Evolutionary conservation across 2,888 invertebrate genomes (phyloP).

Genomic region (Nasonia oneida): DNA sequence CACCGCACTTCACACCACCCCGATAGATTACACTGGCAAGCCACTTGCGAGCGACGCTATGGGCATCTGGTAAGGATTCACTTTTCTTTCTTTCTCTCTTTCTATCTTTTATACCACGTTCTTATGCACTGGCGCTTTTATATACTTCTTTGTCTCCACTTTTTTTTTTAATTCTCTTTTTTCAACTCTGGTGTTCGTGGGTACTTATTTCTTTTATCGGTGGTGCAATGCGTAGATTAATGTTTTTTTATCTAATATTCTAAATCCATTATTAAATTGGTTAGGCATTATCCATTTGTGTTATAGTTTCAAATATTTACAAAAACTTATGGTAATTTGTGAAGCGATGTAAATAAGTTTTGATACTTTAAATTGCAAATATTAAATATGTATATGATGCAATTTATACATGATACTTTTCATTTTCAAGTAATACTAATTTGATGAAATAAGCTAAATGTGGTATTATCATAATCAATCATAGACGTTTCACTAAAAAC

Average conservation of each 20-base stretch:
- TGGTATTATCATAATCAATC: too few species aligned
- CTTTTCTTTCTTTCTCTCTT: conserved; percentile 66
- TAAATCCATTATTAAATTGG: too few species aligned
- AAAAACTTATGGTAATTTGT: too few species aligned
- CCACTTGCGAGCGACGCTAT: conserved; percentile 75
- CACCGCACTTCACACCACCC: conserved; percentile 78
- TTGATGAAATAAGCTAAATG: too few species aligned
- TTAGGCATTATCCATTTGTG: too few species aligned
- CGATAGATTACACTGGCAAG: conserved; percentile 77
- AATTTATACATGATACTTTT: not conserved
- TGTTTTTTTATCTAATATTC: not conserved
- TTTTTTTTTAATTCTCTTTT: not conserved
- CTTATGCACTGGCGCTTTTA: conserved; percentile 63
- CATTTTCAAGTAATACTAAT: not conserved
- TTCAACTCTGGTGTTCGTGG: not conserved
- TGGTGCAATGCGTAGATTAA: not conserved
- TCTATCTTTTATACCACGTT: conserved; percentile 65
- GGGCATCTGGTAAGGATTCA: conserved; percentile 76
- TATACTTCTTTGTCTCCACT: conserved; percentile 20
- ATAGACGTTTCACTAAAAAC: too few species aligned
- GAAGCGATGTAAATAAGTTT: too few species aligned
- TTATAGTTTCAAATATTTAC: too few species aligned
- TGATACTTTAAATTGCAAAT: too few species aligned
- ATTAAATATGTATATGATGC: not conserved
- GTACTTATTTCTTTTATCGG: not conserved